These are phyloP conservation scores for Hippocampus comes DNA, from an alignment of 2,113 vertebrate species.

Conservation along the genomic window DNA sequence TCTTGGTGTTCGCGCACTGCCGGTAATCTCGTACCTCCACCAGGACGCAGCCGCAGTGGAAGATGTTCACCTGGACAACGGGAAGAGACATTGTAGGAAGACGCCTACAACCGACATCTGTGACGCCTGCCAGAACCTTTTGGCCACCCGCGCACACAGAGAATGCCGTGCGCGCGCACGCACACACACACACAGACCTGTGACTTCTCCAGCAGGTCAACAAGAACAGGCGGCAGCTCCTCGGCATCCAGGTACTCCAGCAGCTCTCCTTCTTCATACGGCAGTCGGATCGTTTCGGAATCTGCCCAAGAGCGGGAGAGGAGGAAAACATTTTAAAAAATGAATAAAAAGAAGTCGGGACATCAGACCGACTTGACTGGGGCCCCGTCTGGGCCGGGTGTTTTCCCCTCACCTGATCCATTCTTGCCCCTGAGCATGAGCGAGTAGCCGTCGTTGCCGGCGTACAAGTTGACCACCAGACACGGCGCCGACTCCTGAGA, in stretches of 20 bases:
- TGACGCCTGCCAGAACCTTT: neutral
- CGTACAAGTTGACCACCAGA: slow-evolving; percentile 96
- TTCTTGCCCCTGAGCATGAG: slow-evolving; percentile 99
- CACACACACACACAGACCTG: slow-evolving; percentile 75
- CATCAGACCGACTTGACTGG: neutral
- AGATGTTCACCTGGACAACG: slow-evolving; percentile 90
- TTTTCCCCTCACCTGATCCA: slow-evolving; percentile 82
- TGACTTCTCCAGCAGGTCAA: slow-evolving; percentile 98
- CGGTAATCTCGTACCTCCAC: slow-evolving; percentile 95
- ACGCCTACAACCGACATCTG: neutral
- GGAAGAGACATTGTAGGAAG: neutral
- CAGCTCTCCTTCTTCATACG: slow-evolving; percentile 94
- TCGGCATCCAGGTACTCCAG: slow-evolving; percentile 97
- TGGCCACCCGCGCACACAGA: too few relatives aligned
- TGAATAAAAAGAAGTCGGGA: neutral
- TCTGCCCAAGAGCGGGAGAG: slow-evolving; percentile 63
- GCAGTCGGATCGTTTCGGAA: slow-evolving; percentile 96
- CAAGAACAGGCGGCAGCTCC: slow-evolving; percentile 94
- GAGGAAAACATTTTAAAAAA: neutral
- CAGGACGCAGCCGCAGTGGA: slow-evolving; percentile 97
- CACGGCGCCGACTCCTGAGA: slow-evolving; percentile 94
- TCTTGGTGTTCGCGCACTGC: slow-evolving; percentile 90
- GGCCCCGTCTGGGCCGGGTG: neutral
- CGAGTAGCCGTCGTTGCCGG: slow-evolving; percentile 97
- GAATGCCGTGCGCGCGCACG: too few relatives aligned